Conservation (phyloP, 2,888 invertebrate genomes). For the Trichogramma dendrolimi region DNA sequence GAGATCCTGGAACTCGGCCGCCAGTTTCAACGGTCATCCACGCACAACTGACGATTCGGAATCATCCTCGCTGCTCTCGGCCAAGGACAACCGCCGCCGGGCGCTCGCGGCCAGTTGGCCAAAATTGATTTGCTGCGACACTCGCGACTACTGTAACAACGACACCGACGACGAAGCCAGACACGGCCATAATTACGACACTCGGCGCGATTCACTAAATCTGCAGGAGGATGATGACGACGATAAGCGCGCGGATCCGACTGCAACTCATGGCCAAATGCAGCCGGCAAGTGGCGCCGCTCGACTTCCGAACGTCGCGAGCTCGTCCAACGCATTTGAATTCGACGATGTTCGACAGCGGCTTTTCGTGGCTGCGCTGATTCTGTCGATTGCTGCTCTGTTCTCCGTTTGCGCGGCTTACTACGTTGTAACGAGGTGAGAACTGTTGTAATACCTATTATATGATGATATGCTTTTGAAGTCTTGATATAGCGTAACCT, state of each 20-base stretch:
- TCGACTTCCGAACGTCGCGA: background rate
- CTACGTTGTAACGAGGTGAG: slow-evolving; percentile 43
- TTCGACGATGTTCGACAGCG: slow-evolving; percentile 18
- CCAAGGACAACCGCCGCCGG: slow-evolving; percentile 16
- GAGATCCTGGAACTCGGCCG: slow-evolving; percentile 38
- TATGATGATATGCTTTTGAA: too few species aligned
- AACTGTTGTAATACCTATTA: too few species aligned
- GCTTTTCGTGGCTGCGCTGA: slow-evolving; percentile 39
- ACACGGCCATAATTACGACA: background rate
- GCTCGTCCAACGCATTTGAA: background rate
- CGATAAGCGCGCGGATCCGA: too few species aligned
- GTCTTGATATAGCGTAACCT: too few species aligned
- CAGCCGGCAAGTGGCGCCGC: too few species aligned
- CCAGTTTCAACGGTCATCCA: slow-evolving; percentile 3
- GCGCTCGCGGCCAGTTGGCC: slow-evolving; percentile 35
- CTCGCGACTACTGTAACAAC: slow-evolving; percentile 41
- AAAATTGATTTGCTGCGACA: slow-evolving; percentile 41
- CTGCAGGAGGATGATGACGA: too few species aligned
- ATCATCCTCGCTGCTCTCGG: slow-evolving; percentile 9
- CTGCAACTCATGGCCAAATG: too few species aligned
- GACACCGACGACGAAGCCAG: slow-evolving; percentile 31
- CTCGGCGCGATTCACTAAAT: background rate
- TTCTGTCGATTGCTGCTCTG: slow-evolving; percentile 40
- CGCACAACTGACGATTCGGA: slow-evolving; percentile 16
- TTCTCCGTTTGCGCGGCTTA: slow-evolving; percentile 43